These are phyloP conservation scores for Gymnocephalus cernua DNA, from an alignment of 2,113 vertebrate genomes.

Conservation along the genomic window DNA sequence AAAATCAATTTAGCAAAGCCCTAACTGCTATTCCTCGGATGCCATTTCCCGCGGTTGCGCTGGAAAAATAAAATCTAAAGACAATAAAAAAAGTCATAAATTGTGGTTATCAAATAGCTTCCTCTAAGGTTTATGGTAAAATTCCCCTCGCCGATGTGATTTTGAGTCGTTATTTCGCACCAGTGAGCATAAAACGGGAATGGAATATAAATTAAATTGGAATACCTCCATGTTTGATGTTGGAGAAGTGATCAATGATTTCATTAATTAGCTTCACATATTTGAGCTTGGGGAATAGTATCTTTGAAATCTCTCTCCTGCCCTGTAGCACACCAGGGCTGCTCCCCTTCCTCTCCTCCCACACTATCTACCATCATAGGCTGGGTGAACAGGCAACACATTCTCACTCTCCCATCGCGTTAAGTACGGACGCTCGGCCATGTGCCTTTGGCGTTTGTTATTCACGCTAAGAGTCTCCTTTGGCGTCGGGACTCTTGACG, in stretches of 20 bases:
- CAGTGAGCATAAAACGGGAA: conserved; percentile 69
- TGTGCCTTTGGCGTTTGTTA: too few relatives aligned
- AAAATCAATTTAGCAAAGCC: conserved; percentile 81
- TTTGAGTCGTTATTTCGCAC: conserved; percentile 67
- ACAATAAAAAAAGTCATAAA: conserved; percentile 81
- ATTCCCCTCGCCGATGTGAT: conserved; percentile 65
- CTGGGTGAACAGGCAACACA: neutral
- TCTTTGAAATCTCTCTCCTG: conserved; percentile 37
- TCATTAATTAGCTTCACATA: conserved; percentile 76
- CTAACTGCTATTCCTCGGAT: conserved; percentile 74
- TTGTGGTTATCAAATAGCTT: conserved; percentile 73
- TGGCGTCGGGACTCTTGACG: too few relatives aligned
- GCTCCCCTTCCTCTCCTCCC: neutral
- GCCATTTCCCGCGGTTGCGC: conserved; percentile 62
- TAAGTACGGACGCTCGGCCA: too few relatives aligned
- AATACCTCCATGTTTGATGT: conserved; percentile 56
- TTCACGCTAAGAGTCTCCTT: too few relatives aligned
- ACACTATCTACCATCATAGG: conserved; percentile 25
- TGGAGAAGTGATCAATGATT: conserved; percentile 77
- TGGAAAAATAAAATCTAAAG: conserved; percentile 76
- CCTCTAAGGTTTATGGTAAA: conserved; percentile 71
- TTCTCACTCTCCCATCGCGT: too few relatives aligned
- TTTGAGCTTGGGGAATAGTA: conserved; percentile 46
- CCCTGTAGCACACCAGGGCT: neutral
- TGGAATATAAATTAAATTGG: conserved; percentile 69